Base-by-base conservation (phyloP, 2,113 vertebrate species). In the Larimichthys crocea region DNA sequence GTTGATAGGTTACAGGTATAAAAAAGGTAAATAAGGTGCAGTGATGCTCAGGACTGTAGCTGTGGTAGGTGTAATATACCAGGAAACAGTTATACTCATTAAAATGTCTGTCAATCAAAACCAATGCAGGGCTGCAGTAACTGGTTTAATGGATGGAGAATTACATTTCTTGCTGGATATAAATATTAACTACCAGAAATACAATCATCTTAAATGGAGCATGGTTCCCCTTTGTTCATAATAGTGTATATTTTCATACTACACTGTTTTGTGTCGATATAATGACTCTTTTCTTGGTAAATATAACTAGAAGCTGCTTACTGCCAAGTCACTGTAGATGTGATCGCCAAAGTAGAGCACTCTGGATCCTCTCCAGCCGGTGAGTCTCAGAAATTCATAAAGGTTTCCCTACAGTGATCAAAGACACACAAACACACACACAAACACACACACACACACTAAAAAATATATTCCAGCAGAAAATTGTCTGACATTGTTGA, bases 281-380 rank as follows among this genome's bases (percentile, higher is more conserved):
- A 66, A 61, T 46, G n/a, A 68, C 42, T 15, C 4, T 7, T 67
- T 70, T 46, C 69, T 42, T 16, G 76, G n/a, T 55, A 46, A 46
- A 70, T 57, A 44, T n/a, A 63, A 12, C 12, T 19, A 31, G 17
- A 26, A 50, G 66, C 35, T 81, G 75, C 97, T 97, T 94, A 99
- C 99, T 88, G 99, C 99, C 92, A 99, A 92, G 92, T 99, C 99
- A 63, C 99, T 99, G 94, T 99, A 99, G 91, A 99, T 99, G 85
- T 99, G 99, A 93, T 99, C 99, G 75, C 99, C 98, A 61, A 99
- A 99, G 94, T 99, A 99, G 29, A 99, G 95, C 70, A 99, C 99
- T 90, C 95, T 98, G 49, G 97, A 98, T 59, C 99, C 99, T 64
- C 97, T 96, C 99, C 99, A 99, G 79, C 98, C 99, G 1, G 99